A percentile compares a stretch with the other conserved stretches of the same genome.
phyloP scores from a whole-genome alignment of 1,140 invertebrate genomes.

The Drosophila setifemur region DNA sequence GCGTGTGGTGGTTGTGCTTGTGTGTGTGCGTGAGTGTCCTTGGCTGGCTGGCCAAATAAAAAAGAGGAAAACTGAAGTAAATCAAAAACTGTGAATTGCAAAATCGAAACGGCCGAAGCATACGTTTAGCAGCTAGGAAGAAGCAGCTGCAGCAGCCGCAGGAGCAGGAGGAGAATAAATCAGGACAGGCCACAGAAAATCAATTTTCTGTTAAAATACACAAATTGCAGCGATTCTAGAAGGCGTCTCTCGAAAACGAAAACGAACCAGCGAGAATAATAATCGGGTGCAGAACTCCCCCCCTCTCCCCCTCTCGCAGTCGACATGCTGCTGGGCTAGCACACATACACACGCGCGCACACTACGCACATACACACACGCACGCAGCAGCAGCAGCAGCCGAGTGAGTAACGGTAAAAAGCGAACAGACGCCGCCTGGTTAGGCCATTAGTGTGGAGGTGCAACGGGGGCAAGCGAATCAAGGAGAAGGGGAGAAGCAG shows the following conservation, averaged over 20 bases:
- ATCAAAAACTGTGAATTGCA: slow-evolving; percentile 39
- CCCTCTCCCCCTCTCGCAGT: slow-evolving; percentile 17
- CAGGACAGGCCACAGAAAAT: slow-evolving; percentile 63
- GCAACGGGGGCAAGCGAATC: slow-evolving; percentile 52
- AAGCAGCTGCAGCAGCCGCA: slow-evolving; percentile 1
- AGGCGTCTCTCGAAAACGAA: slow-evolving; percentile 34
- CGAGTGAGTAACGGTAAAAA: slow-evolving; percentile 25
- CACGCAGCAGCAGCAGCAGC: slow-evolving; percentile 8
- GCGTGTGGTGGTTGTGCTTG: slow-evolving; percentile 21
- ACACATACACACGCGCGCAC: slow-evolving; percentile 35
- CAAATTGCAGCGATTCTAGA: slow-evolving; percentile 54
- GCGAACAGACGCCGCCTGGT: slow-evolving; percentile 55
- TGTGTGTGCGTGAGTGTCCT: slow-evolving; percentile 51
- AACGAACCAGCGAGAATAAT: slow-evolving; percentile 19
- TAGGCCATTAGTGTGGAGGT: slow-evolving; percentile 77
- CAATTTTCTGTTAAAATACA: slow-evolving; percentile 69
- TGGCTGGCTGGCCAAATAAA: slow-evolving; percentile 47
- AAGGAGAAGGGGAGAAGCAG: neutral
- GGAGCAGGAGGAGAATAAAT: slow-evolving; percentile 10
- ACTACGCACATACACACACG: slow-evolving; percentile 9
- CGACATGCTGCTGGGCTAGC: slow-evolving; percentile 64
- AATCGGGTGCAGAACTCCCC: slow-evolving; percentile 39
- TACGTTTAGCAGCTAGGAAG: slow-evolving; percentile 3
- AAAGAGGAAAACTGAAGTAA: slow-evolving; percentile 32
- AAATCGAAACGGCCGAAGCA: slow-evolving; percentile 36